Conservation (phyloP, 2,888 invertebrate species). For the Malachius bipustulatus region DNA sequence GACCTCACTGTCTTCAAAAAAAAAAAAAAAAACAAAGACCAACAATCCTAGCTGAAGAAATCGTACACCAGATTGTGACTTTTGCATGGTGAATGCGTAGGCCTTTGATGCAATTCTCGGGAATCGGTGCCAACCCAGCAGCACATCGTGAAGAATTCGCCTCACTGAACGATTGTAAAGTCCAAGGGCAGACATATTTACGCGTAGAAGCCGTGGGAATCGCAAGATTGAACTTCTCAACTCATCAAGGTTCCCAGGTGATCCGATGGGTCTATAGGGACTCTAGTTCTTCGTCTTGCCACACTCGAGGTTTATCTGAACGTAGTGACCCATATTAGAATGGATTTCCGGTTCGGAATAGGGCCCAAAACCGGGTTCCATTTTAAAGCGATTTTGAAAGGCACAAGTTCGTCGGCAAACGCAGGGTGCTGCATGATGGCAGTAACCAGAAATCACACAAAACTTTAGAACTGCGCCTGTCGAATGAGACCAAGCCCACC, state of each 20-base stretch:
- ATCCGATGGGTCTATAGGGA: background rate
- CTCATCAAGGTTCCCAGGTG: too few relatives aligned
- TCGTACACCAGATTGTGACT: slow-evolving; percentile 21
- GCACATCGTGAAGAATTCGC: slow-evolving; percentile 3
- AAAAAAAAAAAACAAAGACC: slow-evolving; percentile 20
- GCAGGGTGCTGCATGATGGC: background rate
- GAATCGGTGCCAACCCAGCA: slow-evolving; percentile 18
- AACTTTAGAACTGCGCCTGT: slow-evolving; percentile 4
- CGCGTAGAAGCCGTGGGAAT: background rate
- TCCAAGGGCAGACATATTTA: slow-evolving; percentile 3
- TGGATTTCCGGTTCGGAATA: background rate
- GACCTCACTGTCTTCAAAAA: slow-evolving; percentile 24
- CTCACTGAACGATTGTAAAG: slow-evolving; percentile 5
- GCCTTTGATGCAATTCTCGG: slow-evolving; percentile 18
- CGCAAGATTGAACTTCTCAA: too few relatives aligned
- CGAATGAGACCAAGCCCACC: slow-evolving; percentile 3
- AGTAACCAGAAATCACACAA: background rate
- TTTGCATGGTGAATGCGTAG: slow-evolving; percentile 19
- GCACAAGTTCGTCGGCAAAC: slow-evolving; percentile 3
- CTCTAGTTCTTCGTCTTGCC: background rate
- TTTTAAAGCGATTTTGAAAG: background rate
- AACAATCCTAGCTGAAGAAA: slow-evolving; percentile 15
- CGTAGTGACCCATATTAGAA: background rate
- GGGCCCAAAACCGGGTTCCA: slow-evolving; percentile 1
- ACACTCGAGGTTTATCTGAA: background rate